These are phyloP conservation scores for Leuciscus idus DNA, from an alignment of 2,113 vertebrate species.

Conservation along the genomic window DNA sequence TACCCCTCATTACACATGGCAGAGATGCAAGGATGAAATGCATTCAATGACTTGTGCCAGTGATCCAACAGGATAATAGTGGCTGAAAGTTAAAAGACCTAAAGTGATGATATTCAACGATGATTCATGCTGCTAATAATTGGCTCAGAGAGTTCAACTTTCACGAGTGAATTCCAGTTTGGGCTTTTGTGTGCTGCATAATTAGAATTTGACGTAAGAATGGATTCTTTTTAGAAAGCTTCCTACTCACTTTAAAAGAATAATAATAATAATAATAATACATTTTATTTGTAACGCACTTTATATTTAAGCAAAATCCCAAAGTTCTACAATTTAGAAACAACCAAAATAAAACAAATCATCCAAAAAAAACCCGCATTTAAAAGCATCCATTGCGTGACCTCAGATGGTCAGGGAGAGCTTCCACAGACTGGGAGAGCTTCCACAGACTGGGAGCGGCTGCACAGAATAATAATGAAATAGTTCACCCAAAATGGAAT, in stretches of 20 bases:
- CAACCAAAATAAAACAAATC: too few species aligned
- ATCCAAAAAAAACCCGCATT: too few species aligned
- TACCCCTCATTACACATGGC: slow-evolving; percentile 27
- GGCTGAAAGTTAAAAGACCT: neutral
- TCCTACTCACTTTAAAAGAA: too few species aligned
- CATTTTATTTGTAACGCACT: too few species aligned
- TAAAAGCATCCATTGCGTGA: too few species aligned
- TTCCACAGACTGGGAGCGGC: too few species aligned
- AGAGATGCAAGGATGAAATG: neutral
- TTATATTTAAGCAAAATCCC: too few species aligned
- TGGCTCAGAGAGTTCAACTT: neutral
- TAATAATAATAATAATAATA: too few species aligned
- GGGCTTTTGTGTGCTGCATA: neutral
- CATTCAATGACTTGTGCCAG: slow-evolving; percentile 6
- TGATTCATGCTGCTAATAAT: neutral
- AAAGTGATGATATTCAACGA: neutral
- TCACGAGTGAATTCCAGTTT: neutral
- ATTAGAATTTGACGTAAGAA: neutral
- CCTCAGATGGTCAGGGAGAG: too few species aligned
- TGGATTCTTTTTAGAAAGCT: neutral
- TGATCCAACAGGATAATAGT: slow-evolving; percentile 9
- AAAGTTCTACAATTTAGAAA: too few species aligned
- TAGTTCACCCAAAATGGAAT: neutral
- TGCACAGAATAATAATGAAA: neutral
- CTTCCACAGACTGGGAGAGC: too few species aligned